Base-by-base conservation (phyloP, 2,113 vertebrate genomes). In the Ploceus nigricollis region DNA sequence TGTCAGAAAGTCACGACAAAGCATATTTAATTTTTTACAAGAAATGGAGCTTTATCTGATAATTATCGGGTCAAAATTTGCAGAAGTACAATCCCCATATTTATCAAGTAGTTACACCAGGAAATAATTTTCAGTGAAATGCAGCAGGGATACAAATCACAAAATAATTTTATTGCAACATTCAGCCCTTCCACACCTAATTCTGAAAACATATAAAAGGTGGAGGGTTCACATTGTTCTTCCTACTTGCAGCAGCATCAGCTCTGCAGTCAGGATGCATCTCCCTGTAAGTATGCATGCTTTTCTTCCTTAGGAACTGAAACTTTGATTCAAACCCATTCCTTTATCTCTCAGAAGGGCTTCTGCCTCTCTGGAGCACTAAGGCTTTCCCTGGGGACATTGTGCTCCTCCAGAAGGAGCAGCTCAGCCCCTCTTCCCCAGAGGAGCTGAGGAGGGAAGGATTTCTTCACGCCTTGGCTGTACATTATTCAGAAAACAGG, bases 221-320 rank as follows among this genome's bases (percentile, higher is more conserved):
- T 56, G 28, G 40, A 23, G 11, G 48, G 58, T 60, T 78, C 57
- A 15, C 44, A 6, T 2, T 4, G 4, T 2, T 77, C 50, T 4
- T 19, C n/a, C 76, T 30, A 33, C 54, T 47, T 83, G 77, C 84
- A 91, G 60, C 5, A 84, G 87, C 69, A 54, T 54, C 44, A 51
- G 81, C 92, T 89, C 87, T 92, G 80, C 87, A 72, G 87, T 28
- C 93, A 96, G 82, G 85, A 96, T 96, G 92, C 71, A 91, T 24
- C 23, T 94, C 78, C 3, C 84, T 45, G 93, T 96, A 31, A 96
- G 96, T 94, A 94, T 87, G 44, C 48, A 9, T 31, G 70, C 50
- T 72, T 53, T 66, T 31, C 13, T 30, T 10, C 51, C 44, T 61
- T 53, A 11, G 3, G 11, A 28, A 25, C 39, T 28, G 13, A 53